Conservation (phyloP, 2,797 vertebrate genomes). For the Muraenolepis orangiensis region DNA sequence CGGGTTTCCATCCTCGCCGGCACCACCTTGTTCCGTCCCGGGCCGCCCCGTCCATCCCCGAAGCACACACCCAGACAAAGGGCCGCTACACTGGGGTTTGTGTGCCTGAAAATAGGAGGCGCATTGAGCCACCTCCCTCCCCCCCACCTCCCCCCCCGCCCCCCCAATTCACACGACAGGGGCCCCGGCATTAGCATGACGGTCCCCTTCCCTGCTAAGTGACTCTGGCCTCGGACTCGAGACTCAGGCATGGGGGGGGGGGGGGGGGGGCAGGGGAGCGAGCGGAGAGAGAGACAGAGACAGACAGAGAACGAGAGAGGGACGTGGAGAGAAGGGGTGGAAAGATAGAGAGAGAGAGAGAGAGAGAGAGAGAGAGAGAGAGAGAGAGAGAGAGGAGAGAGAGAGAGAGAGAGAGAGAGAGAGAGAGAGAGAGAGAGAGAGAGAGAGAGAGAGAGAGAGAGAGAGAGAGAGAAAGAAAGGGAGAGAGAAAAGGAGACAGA, state of each 20-base stretch:
- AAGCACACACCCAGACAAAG: constrained; percentile 57
- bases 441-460: too few species aligned
- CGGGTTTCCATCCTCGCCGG: constrained; percentile 65
- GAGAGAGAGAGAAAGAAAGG: neutral
- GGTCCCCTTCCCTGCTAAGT: constrained; percentile 51
- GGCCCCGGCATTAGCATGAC: constrained; percentile 63
- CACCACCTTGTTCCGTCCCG: constrained; percentile 57
- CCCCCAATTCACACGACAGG: constrained; percentile 64
- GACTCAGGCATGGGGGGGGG: neutral
- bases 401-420: neutral
- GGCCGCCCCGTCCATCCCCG: constrained; percentile 64
- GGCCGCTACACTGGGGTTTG: constrained; percentile 59
- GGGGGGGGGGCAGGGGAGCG: neutral
- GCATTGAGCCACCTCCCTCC: constrained; percentile 62
- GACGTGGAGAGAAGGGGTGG: neutral
- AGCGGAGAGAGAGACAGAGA: neutral
- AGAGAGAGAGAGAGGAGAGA: neutral
- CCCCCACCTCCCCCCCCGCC: constrained; percentile 60
- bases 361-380: neutral
- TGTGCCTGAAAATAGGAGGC: constrained; percentile 65
- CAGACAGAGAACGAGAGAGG: neutral
- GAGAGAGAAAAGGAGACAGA: neutral
- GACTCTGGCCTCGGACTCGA: constrained; percentile 26
- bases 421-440: neutral
- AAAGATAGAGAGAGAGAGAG: neutral